phyloP scores from a whole-genome alignment of 2,888 invertebrate species.

The Drosophila kanekoi region DNA sequence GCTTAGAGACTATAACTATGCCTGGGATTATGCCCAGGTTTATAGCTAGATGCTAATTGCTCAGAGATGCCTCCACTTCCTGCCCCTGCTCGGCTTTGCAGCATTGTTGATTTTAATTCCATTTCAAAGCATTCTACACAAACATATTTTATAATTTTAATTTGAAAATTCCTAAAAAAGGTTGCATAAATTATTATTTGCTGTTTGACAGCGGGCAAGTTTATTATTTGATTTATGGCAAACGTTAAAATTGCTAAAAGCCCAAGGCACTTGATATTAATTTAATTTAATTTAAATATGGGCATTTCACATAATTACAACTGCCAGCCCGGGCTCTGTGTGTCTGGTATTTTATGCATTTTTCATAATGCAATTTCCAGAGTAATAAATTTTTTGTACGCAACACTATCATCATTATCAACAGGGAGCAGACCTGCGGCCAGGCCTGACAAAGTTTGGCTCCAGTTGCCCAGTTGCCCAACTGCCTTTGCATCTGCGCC shows the following conservation, averaged over 20 bases:
- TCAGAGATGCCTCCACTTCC: too few species aligned
- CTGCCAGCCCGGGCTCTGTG: constrained; percentile 3
- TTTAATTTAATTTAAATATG: constrained; percentile 51
- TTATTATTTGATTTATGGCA: constrained; percentile 20
- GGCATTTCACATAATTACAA: constrained; percentile 40
- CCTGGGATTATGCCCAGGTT: too few species aligned
- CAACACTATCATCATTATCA: constrained; percentile 77
- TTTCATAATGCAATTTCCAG: constrained; percentile 81
- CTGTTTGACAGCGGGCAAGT: neutral
- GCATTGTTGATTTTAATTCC: neutral
- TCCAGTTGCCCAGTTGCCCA: too few species aligned
- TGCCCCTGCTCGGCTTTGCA: neutral
- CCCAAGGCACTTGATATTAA: constrained; percentile 37
- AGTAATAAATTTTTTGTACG: constrained; percentile 68
- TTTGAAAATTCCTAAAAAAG: neutral
- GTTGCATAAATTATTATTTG: neutral
- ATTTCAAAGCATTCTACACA: neutral
- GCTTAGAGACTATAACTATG: too few species aligned
- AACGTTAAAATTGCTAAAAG: neutral
- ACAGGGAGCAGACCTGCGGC: constrained; percentile 36
- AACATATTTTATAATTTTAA: neutral
- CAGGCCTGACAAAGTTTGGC: constrained; percentile 46
- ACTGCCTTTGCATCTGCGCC: constrained; percentile 59
- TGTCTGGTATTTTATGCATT: constrained; percentile 64
- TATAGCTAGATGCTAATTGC: too few species aligned